phyloP scores from a whole-genome alignment of 2,797 vertebrate genomes.

The Perodicticus potto region DNA sequence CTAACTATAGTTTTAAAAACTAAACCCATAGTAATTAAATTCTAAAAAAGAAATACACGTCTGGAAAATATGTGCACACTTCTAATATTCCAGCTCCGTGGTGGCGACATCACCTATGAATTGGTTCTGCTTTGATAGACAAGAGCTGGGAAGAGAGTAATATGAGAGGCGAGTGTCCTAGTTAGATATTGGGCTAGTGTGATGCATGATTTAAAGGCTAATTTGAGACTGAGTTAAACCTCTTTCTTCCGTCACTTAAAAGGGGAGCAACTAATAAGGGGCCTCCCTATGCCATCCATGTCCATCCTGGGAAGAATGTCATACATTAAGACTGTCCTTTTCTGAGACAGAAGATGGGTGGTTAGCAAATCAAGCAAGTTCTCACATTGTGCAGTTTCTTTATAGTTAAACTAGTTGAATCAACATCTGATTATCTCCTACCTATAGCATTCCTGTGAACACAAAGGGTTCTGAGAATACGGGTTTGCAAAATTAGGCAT shows the following conservation, averaged over 20 bases:
- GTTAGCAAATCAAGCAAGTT: not conserved
- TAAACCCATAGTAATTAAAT: constrained; percentile 6
- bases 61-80: not conserved
- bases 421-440: not conserved
- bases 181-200: not conserved
- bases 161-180: not conserved
- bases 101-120: not conserved
- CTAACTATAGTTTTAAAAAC: constrained; percentile 37
- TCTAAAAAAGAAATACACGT: not conserved
- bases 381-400: not conserved
- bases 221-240: not conserved
- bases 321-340: not conserved
- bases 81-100: not conserved
- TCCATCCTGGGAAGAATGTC: not conserved
- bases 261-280: not conserved
- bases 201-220: not conserved
- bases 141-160: not conserved
- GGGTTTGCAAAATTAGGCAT: not conserved
- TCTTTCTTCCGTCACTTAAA: not conserved
- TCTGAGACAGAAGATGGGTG: not conserved
- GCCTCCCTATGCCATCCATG: not conserved
- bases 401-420: not conserved
- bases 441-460: not conserved
- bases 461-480: not conserved
- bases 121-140: not conserved